Conservation (phyloP, 1,140 invertebrate genomes). For the Gyrodactylus bullatarudis region DNA sequence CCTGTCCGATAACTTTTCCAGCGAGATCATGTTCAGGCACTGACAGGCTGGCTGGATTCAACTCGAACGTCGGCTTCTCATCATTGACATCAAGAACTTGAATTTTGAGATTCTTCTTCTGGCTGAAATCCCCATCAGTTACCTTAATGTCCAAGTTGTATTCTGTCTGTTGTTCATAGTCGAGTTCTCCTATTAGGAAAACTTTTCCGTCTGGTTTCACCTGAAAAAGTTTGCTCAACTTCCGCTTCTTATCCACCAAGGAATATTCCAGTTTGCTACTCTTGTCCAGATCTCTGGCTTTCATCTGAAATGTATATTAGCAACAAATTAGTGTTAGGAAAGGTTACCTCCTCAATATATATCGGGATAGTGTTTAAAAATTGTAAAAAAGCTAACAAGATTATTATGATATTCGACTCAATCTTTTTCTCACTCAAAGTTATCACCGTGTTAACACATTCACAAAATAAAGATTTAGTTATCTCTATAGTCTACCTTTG, state of each 20-base stretch:
- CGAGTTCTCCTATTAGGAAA: background rate
- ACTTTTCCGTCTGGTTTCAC: background rate
- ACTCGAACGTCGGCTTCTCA: background rate
- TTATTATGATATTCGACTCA: no score
- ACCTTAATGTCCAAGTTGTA: background rate
- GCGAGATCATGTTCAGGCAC: background rate
- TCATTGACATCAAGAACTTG: background rate
- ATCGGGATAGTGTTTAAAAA: no score
- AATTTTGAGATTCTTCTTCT: background rate
- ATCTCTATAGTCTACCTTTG: no score
- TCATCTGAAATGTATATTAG: background rate
- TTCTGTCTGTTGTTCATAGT: background rate
- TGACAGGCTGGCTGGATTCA: background rate
- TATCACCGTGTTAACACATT: no score
- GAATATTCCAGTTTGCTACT: background rate
- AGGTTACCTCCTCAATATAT: no score
- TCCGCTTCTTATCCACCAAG: background rate
- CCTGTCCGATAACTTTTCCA: background rate
- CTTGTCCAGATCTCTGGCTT: background rate
- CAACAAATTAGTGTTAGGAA: no score
- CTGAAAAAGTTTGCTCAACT: background rate
- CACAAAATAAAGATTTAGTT: no score
- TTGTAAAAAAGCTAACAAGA: no score
- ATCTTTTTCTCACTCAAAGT: no score
- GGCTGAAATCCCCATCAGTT: background rate